Base-by-base conservation (phyloP, 2,797 vertebrate species). In the Lithobates sylvaticus region DNA sequence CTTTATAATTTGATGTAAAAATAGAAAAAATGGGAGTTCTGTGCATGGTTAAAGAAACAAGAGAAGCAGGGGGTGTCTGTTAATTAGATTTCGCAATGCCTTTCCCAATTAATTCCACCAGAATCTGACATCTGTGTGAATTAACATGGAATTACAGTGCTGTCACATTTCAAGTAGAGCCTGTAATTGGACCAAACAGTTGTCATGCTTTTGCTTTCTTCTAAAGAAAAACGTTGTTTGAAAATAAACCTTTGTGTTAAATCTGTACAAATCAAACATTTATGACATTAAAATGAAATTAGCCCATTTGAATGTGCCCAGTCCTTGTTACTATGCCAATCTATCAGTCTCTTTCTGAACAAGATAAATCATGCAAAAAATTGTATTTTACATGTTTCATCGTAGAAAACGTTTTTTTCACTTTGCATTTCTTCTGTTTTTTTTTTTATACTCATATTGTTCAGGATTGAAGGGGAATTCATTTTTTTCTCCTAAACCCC, bases 51-150 rank as follows among this genome's bases (percentile, higher is more conserved):
- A 54, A 32, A 67, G 73, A 74, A 83, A 65, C 75, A 71, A 67
- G 68, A 78, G 21, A 78, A 73, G 80, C 76, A 78, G 80, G 75
- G 81, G 80, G 85, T 83, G 54, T 50, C 68, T 78, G 50, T 67
- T 87, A 78, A 87, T 87, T 87, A 78, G 81, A 76, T 81, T 83
- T 87, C 78, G 58, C 69, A 73, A 74, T 83, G 75, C 85, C 85
- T 42, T 61, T 67, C 58, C 80, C 80, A 83, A 87, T 87, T 83
- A 87, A 87, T 74, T 78, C 81, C 75, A 68, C 47, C 58, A 74
- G 71, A 74, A 83, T 69, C 71, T 83, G 85, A 87, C 81, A 83
- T 83, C 83, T 87, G 54, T 65, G 72, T 23, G 23, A 74, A 86
- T 74, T 87, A 87, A 83, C 54, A 64, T 64, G 58, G 81, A 72